These are phyloP conservation scores for Cephalopholis sonnerati DNA, from an alignment of 2,113 vertebrate genomes.

Conservation along the genomic window DNA sequence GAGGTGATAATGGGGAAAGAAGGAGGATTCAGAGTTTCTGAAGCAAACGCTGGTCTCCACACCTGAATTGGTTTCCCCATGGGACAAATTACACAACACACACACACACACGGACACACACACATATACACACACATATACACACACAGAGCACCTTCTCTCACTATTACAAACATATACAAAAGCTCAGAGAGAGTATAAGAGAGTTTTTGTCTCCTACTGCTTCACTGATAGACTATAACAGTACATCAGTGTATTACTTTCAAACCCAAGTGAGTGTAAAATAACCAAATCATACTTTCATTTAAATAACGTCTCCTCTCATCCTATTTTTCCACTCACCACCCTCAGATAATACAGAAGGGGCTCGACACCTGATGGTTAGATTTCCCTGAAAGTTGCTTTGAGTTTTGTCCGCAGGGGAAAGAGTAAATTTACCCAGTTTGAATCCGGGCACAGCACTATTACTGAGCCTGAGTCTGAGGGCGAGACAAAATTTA, in stretches of 20 bases:
- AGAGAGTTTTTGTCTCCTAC: slow-evolving; percentile 12
- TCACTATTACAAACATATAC: not conserved
- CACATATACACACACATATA: not conserved
- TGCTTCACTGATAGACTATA: slow-evolving; percentile 49
- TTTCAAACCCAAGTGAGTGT: slow-evolving; percentile 49
- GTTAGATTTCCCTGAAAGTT: slow-evolving; percentile 24
- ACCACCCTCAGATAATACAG: slow-evolving; percentile 20
- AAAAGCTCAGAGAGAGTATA: slow-evolving; percentile 29
- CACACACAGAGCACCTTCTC: not conserved
- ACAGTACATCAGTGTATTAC: slow-evolving; percentile 26
- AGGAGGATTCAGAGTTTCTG: not conserved
- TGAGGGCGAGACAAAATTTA: slow-evolving; percentile 35
- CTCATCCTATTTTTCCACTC: slow-evolving; percentile 34
- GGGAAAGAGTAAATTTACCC: slow-evolving; percentile 42
- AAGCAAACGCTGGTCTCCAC: not conserved
- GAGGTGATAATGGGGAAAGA: slow-evolving; percentile 6
- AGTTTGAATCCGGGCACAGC: slow-evolving; percentile 23
- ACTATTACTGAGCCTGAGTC: slow-evolving; percentile 5
- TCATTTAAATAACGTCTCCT: slow-evolving; percentile 33
- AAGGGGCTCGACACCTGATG: slow-evolving; percentile 26
- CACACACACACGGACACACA: slow-evolving; percentile 22
- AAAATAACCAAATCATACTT: slow-evolving; percentile 53
- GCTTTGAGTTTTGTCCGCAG: slow-evolving; percentile 13
- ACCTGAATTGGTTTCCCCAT: slow-evolving; percentile 25
- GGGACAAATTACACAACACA: slow-evolving; percentile 29